These are phyloP conservation scores for Pipistrellus nathusii DNA, from an alignment of 2,797 vertebrate genomes.

Conservation along the genomic window DNA sequence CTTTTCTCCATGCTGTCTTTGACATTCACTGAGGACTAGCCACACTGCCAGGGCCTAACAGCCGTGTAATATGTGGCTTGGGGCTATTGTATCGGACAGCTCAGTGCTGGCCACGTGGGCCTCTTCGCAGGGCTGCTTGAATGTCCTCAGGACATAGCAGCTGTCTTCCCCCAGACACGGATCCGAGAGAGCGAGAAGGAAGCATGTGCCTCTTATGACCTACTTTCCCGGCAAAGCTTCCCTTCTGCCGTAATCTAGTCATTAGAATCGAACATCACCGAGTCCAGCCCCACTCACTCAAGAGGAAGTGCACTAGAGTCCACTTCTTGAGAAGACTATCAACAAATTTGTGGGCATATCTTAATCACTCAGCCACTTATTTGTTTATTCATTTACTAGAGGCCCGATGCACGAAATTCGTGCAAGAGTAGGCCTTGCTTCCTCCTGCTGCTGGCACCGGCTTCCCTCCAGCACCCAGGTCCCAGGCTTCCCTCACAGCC, in stretches of 20 bases:
- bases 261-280: not conserved
- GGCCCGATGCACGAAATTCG: too few species aligned
- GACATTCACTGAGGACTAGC: not conserved
- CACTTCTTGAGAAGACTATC: not conserved
- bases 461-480: too few species aligned
- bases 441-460: too few species aligned
- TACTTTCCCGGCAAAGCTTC: too few species aligned
- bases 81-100: not conserved
- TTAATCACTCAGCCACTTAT: not conserved
- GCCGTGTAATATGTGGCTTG: not conserved
- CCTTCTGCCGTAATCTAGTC: not conserved
- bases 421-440: too few species aligned
- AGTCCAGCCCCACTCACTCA: not conserved
- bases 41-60: not conserved
- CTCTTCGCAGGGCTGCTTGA: not conserved
- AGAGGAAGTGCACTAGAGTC: not conserved
- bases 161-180: not conserved
- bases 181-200: not conserved
- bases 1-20: not conserved
- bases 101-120: accelerated
- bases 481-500: too few species aligned
- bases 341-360: not conserved
- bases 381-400: not conserved
- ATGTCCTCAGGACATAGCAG: not conserved
- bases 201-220: not conserved